Conservation (phyloP, 2,888 invertebrate genomes). For the Thymelicus acteon region DNA sequence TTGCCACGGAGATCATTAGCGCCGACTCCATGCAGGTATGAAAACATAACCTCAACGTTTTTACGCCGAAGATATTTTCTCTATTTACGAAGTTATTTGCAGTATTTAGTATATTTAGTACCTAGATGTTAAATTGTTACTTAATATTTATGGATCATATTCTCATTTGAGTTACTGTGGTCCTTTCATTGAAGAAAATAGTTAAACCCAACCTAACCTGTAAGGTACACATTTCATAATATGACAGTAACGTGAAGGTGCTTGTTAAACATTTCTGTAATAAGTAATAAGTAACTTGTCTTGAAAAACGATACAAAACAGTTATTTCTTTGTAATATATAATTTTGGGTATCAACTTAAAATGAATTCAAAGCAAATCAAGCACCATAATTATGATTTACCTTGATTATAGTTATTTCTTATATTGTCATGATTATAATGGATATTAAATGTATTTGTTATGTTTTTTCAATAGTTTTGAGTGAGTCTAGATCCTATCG, state of each 20-base stretch:
- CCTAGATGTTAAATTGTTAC: background rate
- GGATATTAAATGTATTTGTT: no score
- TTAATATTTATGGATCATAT: background rate
- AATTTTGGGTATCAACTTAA: no score
- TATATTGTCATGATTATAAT: no score
- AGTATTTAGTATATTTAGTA: no score
- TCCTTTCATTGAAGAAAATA: background rate
- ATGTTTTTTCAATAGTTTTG: no score
- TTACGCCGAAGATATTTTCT: background rate
- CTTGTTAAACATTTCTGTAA: background rate
- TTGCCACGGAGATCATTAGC: constrained; percentile 96
- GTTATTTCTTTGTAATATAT: no score
- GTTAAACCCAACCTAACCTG: constrained; percentile 16
- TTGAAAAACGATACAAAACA: no score
- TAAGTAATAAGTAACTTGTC: no score
- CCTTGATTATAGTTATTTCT: no score
- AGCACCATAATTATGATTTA: no score
- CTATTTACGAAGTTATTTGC: background rate
- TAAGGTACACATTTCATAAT: constrained; percentile 5
- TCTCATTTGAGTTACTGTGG: background rate
- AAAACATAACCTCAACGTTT: constrained; percentile 61
- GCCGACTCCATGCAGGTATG: constrained; percentile 99
- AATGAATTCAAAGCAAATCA: no score
- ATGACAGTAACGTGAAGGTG: background rate
- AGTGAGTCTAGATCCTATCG: no score